A percentile compares a stretch with the other conserved stretches of the same genome.
Evolutionary conservation across 1,140 invertebrate genomes (phyloP).

Genomic region (Neotoxoptera formosana): DNA sequence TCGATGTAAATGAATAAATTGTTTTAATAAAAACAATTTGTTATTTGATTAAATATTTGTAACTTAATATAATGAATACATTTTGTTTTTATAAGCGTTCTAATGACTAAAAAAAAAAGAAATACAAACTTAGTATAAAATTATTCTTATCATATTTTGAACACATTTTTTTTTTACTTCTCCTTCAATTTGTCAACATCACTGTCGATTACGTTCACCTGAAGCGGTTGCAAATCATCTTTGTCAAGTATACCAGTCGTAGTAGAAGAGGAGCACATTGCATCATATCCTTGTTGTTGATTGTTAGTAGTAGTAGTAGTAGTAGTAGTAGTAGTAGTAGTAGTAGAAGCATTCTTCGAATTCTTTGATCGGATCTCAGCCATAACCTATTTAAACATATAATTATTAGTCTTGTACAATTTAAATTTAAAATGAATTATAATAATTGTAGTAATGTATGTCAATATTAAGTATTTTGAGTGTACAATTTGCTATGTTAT

Average conservation of each 20-base stretch:
- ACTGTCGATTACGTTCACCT: not conserved
- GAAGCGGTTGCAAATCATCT: constrained; percentile 2
- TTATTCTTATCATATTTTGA: not conserved
- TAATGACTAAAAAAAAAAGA: not conserved
- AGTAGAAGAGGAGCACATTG: not conserved
- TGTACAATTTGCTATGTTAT: too few species aligned
- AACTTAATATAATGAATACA: not conserved
- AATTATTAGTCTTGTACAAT: not conserved
- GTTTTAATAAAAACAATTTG: too few species aligned
- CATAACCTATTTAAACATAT: not conserved
- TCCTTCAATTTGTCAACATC: not conserved
- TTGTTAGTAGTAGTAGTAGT: too few species aligned
- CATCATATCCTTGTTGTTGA: not conserved
- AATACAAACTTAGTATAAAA: not conserved
- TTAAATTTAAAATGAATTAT: not conserved
- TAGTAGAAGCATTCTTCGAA: not conserved
- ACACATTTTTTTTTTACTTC: not conserved
- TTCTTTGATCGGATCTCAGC: not conserved
- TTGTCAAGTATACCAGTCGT: not conserved
- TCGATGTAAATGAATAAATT: not conserved
- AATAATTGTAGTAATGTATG: too few species aligned
- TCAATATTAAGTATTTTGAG: too few species aligned
- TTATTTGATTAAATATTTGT: not conserved
- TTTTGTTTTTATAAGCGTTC: not conserved
- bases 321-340: too few species aligned